Conservation (phyloP, 2,888 invertebrate species). For the Junonia oenone region DNA sequence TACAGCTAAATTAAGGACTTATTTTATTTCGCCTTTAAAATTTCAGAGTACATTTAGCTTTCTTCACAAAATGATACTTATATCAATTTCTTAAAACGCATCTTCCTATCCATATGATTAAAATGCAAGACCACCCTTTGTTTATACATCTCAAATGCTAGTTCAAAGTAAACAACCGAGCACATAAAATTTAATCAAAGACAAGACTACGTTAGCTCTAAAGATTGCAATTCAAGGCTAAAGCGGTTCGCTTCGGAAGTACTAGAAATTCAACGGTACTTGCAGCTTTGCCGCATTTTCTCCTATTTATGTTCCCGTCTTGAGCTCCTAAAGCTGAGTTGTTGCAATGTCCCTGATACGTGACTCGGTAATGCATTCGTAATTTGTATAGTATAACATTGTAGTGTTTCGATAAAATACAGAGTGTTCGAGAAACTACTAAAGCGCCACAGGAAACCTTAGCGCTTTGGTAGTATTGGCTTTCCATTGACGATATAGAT, state of each 20-base stretch:
- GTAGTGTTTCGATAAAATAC: background rate
- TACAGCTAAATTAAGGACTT: too few relatives aligned
- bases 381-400: background rate
- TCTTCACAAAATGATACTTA: too few relatives aligned
- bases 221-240: conserved; percentile 11
- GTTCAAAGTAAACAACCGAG: background rate
- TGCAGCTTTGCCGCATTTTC: conserved; percentile 3
- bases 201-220: background rate
- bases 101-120: too few relatives aligned
- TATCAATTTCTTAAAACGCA: too few relatives aligned
- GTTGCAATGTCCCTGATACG: background rate
- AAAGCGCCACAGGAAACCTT: too few relatives aligned
- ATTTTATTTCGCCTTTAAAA: too few relatives aligned
- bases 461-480: too few relatives aligned
- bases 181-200: background rate
- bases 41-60: too few relatives aligned
- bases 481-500: too few relatives aligned
- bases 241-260: conserved; percentile 9
- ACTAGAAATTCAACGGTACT: conserved; percentile 9
- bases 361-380: background rate
- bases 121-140: too few relatives aligned
- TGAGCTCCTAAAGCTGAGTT: conserved; percentile 2
- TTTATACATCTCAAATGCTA: too few relatives aligned
- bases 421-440: too few relatives aligned
- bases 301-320: conserved; percentile 9